A percentile compares a stretch with the other conserved stretches of the same genome.
Evolutionary conservation across 2,888 invertebrate species (phyloP).

Genomic region (Tetragonula carbonaria): DNA sequence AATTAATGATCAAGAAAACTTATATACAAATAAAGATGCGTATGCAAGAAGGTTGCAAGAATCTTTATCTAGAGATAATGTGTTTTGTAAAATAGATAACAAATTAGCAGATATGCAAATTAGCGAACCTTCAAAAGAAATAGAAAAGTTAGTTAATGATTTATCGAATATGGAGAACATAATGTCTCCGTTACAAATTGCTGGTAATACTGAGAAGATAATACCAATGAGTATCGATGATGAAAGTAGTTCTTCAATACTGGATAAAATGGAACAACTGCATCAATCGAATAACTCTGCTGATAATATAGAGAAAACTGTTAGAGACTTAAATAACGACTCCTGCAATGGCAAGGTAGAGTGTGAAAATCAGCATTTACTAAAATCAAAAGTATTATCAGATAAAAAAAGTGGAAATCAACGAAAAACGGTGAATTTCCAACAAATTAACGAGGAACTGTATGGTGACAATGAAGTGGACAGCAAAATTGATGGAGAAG

Average conservation of each 20-base stretch:
- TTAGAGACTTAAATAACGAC: constrained; percentile 45
- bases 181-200: constrained; percentile 61
- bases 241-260: constrained; percentile 72
- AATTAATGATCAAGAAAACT: constrained; percentile 19
- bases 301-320: constrained; percentile 43
- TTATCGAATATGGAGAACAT: constrained; percentile 60
- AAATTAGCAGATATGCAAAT: constrained; percentile 64
- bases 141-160: constrained; percentile 68
- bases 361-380: constrained; percentile 43
- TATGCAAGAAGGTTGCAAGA: constrained; percentile 18
- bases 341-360: constrained; percentile 45
- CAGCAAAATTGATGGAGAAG: constrained; percentile 78
- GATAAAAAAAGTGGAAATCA: constrained; percentile 56
- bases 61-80: constrained; percentile 43
- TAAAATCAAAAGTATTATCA: constrained; percentile 57
- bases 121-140: constrained; percentile 68
- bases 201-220: constrained; percentile 54
- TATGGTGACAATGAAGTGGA: constrained; percentile 79
- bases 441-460: constrained; percentile 70
- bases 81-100: constrained; percentile 58
- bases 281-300: constrained; percentile 61
- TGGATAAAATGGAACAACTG: constrained; percentile 77
- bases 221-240: constrained; percentile 70
- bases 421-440: constrained; percentile 46
- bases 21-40: constrained; percentile 21